Evolutionary conservation across 1,140 invertebrate species (phyloP).

Genomic region (Panagrolaimus sp.): DNA sequence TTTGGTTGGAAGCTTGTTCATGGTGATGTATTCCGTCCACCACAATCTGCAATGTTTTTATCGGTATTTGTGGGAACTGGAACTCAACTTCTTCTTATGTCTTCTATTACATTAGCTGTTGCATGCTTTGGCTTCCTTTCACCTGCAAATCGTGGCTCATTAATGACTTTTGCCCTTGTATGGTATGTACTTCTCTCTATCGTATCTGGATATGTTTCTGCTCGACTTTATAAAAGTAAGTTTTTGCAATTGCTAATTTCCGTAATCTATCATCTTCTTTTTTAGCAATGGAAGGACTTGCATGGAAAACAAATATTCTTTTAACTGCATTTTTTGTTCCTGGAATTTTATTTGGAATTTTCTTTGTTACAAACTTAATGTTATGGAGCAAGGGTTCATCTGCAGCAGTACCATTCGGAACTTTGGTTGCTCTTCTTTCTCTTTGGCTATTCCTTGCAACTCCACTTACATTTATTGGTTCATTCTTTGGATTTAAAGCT

Average conservation of each 20-base stretch:
- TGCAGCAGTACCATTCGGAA: constrained; percentile 83
- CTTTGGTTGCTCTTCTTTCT: constrained; percentile 87
- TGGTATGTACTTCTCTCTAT: constrained; percentile 89
- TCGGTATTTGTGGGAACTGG: constrained; percentile 90
- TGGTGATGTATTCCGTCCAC: constrained; percentile 87
- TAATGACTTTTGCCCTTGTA: constrained; percentile 85
- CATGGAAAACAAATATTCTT: constrained; percentile 96
- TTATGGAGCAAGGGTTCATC: constrained; percentile 89
- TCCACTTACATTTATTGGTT: constrained; percentile 91
- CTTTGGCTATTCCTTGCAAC: constrained; percentile 97
- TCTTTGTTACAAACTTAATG: constrained; percentile 92
- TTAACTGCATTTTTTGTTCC: constrained; percentile 90
- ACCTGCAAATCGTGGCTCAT: constrained; percentile 89
- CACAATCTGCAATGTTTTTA: constrained; percentile 89
- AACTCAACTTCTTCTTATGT: constrained; percentile 74
- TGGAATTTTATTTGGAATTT: constrained; percentile 84
- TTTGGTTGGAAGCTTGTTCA: constrained; percentile 98
- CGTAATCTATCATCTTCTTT: constrained; percentile 9
- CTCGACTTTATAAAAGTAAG: constrained; percentile 86
- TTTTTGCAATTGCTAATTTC: constrained; percentile 9
- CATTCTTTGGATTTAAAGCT: constrained; percentile 96
- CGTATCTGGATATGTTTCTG: constrained; percentile 88
- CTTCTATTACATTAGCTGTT: constrained; percentile 73
- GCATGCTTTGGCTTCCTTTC: constrained; percentile 95
- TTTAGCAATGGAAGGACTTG: constrained; percentile 69